Evolutionary conservation across 1,140 invertebrate genomes (phyloP).

Genomic region (Ceratosolen solmsi): DNA sequence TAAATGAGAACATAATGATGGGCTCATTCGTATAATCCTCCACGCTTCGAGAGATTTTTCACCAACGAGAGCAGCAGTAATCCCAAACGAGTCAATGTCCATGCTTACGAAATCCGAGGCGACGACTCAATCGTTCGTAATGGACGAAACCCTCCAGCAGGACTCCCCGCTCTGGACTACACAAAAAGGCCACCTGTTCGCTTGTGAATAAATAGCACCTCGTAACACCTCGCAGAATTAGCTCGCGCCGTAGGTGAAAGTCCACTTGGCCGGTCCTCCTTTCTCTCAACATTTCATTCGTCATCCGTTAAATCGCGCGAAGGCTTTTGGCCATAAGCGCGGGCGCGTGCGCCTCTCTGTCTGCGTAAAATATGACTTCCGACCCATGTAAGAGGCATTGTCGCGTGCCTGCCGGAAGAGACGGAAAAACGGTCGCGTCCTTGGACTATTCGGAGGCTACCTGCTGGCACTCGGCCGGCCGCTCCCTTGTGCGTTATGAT

Average conservation of each 20-base stretch:
- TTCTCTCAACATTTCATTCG: conserved; percentile 29
- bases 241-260: conserved; percentile 40
- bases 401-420: conserved; percentile 43
- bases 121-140: conserved; percentile 6
- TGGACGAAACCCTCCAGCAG: background rate
- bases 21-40: no score
- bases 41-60: no score
- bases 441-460: conserved; percentile 44
- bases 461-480: conserved; percentile 41
- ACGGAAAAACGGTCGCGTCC: background rate
- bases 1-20: no score
- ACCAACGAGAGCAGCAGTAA: no score
- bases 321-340: background rate
- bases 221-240: background rate
- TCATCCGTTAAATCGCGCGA: conserved; percentile 43
- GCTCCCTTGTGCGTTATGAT: conserved; percentile 50
- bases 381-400: conserved; percentile 65
- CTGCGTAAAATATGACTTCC: conserved; percentile 68
- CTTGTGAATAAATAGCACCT: background rate
- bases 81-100: background rate
- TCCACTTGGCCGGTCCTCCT: conserved; percentile 1
- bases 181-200: conserved; percentile 48
- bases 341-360: background rate
- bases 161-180: background rate
- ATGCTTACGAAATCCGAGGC: background rate